Conservation (phyloP, 2,113 vertebrate species). For the Dendrocopos noguchii region DNA sequence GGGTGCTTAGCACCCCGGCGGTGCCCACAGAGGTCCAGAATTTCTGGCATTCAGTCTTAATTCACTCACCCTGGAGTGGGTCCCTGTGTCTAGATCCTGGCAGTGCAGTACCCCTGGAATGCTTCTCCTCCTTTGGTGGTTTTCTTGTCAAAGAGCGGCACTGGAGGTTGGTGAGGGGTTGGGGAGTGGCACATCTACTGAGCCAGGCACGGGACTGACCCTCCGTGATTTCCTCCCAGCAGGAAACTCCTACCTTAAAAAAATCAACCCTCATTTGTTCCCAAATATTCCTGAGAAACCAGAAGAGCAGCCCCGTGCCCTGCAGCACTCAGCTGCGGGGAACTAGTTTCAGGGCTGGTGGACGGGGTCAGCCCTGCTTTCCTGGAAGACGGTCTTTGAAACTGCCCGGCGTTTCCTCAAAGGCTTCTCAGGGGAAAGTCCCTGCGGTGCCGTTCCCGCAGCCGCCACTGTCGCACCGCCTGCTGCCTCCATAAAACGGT, state of each 20-base stretch:
- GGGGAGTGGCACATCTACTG: neutral
- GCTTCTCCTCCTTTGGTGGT: neutral
- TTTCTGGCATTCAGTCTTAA: rapidly evolving
- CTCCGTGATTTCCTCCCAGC: rapidly evolving
- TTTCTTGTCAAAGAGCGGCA: neutral
- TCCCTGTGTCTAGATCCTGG: neutral
- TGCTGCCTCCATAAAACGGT: neutral
- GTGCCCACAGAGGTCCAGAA: neutral
- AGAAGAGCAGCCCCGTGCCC: neutral
- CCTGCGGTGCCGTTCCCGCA: neutral
- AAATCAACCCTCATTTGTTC: neutral
- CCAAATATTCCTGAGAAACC: neutral
- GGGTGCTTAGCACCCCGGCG: neutral
- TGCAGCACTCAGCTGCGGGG: rapidly evolving
- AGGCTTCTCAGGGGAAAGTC: constrained; percentile 51
- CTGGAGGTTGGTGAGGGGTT: neutral
- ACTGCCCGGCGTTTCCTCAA: constrained; percentile 40
- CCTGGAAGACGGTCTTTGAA: constrained; percentile 7
- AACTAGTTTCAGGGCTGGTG: rapidly evolving
- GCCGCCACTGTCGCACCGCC: neutral
- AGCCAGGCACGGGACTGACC: rapidly evolving
- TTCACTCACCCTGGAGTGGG: neutral
- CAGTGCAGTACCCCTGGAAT: rapidly evolving
- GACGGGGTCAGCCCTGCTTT: neutral
- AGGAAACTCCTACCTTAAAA: neutral